phyloP scores from a whole-genome alignment of 64 coral and sea anemone genomes.

The Montipora sp. region DNA sequence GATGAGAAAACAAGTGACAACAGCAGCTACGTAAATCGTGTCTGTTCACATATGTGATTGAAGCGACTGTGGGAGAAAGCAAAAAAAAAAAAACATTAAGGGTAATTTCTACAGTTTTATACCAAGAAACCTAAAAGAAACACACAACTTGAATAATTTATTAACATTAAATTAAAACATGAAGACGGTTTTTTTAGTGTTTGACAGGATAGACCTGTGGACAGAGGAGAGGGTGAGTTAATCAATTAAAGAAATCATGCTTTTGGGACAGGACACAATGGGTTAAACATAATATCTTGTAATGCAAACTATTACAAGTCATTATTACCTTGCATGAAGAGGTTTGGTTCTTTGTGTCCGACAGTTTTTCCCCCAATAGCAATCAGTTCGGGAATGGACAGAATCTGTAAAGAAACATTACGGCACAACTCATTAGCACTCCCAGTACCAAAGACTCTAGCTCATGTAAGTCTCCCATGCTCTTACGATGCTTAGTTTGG shows the following conservation, averaged over 20 bases:
- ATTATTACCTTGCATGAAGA: slow-evolving; percentile 69
- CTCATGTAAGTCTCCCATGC: too few species aligned
- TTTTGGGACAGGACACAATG: too few species aligned
- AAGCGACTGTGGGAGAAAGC: slow-evolving; percentile 35
- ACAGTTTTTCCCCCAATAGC: slow-evolving; percentile 71
- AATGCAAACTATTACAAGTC: neutral
- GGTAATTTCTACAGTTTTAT: neutral
- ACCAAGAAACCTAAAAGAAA: too few species aligned
- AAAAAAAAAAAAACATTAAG: neutral
- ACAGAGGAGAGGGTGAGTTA: too few species aligned
- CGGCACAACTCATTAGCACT: neutral
- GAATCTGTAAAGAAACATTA: slow-evolving; percentile 9
- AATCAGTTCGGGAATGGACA: slow-evolving; percentile 37
- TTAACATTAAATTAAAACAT: too few species aligned
- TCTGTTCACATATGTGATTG: slow-evolving; percentile 69
- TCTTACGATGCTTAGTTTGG: too few species aligned
- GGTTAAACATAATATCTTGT: too few species aligned
- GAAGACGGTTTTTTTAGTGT: too few species aligned
- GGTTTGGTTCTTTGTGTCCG: slow-evolving; percentile 70
- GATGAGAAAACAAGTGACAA: neutral
- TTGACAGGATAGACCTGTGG: neutral
- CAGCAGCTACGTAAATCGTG: slow-evolving; percentile 33
- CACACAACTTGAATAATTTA: too few species aligned
- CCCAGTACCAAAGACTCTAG: too few species aligned
- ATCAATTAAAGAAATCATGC: too few species aligned